These are phyloP conservation scores for Psilopsiagon aymara DNA, from an alignment of 2,113 vertebrate genomes.

Conservation along the genomic window DNA sequence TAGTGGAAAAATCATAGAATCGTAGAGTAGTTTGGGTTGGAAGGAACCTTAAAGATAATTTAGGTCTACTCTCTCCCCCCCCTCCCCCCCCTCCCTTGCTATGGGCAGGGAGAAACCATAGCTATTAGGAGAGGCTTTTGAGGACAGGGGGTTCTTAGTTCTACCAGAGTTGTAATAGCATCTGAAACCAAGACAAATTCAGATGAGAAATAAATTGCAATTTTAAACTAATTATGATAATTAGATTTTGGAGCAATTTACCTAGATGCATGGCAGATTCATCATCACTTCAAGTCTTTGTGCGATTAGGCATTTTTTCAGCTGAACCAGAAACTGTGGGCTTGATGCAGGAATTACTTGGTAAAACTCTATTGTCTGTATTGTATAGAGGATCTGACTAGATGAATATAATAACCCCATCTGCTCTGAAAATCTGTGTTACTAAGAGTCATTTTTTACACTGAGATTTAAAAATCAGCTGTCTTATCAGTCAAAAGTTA, in stretches of 20 bases:
- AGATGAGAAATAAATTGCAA: constrained; percentile 51
- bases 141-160: neutral
- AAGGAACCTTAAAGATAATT: neutral
- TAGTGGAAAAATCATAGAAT: neutral
- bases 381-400: constrained; percentile 40
- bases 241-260: constrained; percentile 33
- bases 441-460: constrained; percentile 22
- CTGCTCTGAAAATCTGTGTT: constrained; percentile 15
- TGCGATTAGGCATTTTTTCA: constrained; percentile 43
- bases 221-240: constrained; percentile 59
- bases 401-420: constrained; percentile 49
- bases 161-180: neutral
- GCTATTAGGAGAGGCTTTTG: neutral
- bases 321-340: constrained; percentile 44
- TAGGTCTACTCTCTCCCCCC: neutral
- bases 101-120: neutral
- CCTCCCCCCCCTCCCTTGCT: neutral
- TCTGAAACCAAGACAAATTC: constrained; percentile 45
- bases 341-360: constrained; percentile 49
- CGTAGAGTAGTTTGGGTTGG: neutral
- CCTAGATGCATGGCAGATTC: constrained; percentile 30
- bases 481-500: constrained; percentile 24
- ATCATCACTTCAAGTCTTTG: constrained; percentile 40
- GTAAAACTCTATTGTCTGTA: constrained; percentile 52
- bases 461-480: neutral